Base-by-base conservation (phyloP, 2,113 vertebrate genomes). In the Notarius lentiginosus region DNA sequence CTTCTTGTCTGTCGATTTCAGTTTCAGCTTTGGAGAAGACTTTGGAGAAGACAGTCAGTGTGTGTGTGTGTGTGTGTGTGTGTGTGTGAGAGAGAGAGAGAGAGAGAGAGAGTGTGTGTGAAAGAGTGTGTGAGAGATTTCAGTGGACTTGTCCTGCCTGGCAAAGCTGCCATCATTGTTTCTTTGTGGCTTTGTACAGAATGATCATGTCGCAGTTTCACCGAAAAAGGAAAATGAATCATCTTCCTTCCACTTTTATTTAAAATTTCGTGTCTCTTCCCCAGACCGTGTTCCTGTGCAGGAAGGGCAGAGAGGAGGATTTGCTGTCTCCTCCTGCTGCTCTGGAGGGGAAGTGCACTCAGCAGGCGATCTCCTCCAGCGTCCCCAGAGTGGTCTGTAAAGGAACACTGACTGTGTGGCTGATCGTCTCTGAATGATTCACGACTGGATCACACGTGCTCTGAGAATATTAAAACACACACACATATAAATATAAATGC, bases 291-390 rank as follows among this genome's bases (percentile, higher is more conserved):
- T 49, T 84, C 75, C 75, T 82, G 87, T 41, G 90, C 88, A 88
- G 84, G 79, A 75, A 63, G 73, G 83, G 66, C 49, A 53, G 92
- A 91, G 83, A 91, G 91, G 93, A 91, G 90, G 92, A 91, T 91
- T 89, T 76, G 27, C 89, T 91, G 90, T 90, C 34, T 77, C 86
- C 81, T 79, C 88, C 83, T 86, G 81, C 58, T 85, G 91, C 61
- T 18, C 61, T 73, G 56, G 89, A 91, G 91, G 90, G 87, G 86
- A 79, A 61, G 86, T 1, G 27, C 89, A 90, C 95, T 99, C 97
- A 99, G 96, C 98, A 99, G 93, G 97, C 97, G 47, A 99, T 99
- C 94, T 99, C 97, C 93, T 99, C 98, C 94, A 99, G 90, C 34
- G 98, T 96, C 79, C 97, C 97, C 91, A 99, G 94, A 12, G 97